Evolutionary conservation across 2,113 vertebrate genomes (phyloP).

Genomic region (sheep (Ovis aries)): ARS-UI_Ramb_v3.0 NC_056077.1:5249501-5250000

Average conservation of each 20-base stretch:
- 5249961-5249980: background rate
- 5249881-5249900: background rate
- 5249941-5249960: constrained; percentile 31
- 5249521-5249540: background rate
- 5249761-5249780: background rate
- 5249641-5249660: background rate
- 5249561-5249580: background rate
- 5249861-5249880: background rate
- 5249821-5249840: background rate
- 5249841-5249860: constrained; percentile 31
- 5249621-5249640: background rate
- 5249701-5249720: background rate
- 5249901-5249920: background rate
- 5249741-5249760: accelerated
- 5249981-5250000: constrained; percentile 15
- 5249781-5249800: background rate
- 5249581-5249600: background rate
- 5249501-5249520: background rate
- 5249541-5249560: background rate
- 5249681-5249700: background rate
- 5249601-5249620: background rate
- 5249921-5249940: background rate
- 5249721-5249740: background rate
- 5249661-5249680: background rate
- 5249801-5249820: background rate